Base-by-base conservation (phyloP, 2,888 invertebrate species). In the Mechanitis messenoides region DNA sequence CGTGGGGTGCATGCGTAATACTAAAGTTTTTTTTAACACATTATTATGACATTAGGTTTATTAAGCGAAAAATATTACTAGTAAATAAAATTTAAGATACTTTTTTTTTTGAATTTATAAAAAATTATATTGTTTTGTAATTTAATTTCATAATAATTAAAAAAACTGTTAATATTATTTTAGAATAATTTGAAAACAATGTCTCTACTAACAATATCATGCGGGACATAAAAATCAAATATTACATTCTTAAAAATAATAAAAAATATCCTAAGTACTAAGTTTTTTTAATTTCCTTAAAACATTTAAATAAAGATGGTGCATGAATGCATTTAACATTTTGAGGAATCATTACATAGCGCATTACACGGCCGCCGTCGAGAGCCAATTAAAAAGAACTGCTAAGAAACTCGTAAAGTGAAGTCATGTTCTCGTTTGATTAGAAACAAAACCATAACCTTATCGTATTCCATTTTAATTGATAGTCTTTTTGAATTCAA, bases 311-410 rank as follows among this genome's bases (percentile, higher is more conserved):
- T 81, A 81, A 85, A 86, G 82, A 84, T 83, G 81, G 79, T 83
- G 86, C 85, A 85, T 80, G 85, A 86, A 85, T 88, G 86, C 87
- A 85, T 85, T 86, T 86, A 80, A 87, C 85, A 86, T 87, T 86
- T 87, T 87, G 82, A 86, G 85, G 85, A 81, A 84, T 87, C 87
- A 85, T 89, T 87, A 87, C 88, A 87, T 83, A 81, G 82, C 84
- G 80, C 83, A 87, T 85, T 87, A 87, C 83, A 82, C 76, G 80
- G 76, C 76, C 75, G 75, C 81, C 83, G 83, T 80, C 78, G 79
- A 85, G 85, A 75, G 83, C 82, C 85, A 88, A 89, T 89, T 87
- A 87, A 85, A 87, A 85, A 83, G 78, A 84, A 87, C 85, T 84
- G 86, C 83, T 83, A 87, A 87, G 86, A 69, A 72, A 76, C 80